These are phyloP conservation scores for Peromyscus eremicus DNA, from an alignment of 2,797 vertebrate species.

Conservation along the genomic window DNA sequence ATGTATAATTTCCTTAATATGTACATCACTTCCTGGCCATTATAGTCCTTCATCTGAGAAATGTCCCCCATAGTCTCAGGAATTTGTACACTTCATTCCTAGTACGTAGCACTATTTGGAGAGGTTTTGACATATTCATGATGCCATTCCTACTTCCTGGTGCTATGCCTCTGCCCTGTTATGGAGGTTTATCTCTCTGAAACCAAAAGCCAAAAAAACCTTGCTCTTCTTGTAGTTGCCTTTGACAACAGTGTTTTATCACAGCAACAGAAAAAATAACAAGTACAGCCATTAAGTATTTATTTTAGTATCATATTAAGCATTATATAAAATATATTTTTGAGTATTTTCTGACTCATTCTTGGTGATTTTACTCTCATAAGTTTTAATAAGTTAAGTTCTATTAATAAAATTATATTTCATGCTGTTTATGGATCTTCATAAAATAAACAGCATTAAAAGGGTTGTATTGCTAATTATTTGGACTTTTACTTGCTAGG, in stretches of 20 bases:
- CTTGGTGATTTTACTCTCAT: not conserved
- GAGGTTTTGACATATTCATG: not conserved
- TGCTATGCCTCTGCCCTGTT: not conserved
- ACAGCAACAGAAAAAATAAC: not conserved
- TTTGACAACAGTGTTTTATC: not conserved
- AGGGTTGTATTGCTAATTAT: not conserved
- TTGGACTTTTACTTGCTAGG: not conserved
- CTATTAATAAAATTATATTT: not conserved
- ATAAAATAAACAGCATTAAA: not conserved
- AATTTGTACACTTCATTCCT: not conserved
- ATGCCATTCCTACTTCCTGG: not conserved
- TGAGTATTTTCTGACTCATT: not conserved
- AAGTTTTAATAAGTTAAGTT: not conserved
- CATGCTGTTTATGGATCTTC: not conserved
- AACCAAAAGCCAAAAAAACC: not conserved
- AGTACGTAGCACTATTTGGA: not conserved
- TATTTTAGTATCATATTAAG: conserved; percentile 10
- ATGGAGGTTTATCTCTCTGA: not conserved
- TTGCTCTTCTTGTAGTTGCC: not conserved
- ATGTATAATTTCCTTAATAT: not conserved
- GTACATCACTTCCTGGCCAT: not conserved
- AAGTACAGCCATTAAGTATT: not conserved
- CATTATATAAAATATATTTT: not conserved
- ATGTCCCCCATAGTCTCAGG: not conserved
- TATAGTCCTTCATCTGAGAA: not conserved